Conservation (phyloP, 30 jellyfish, hydroid and myxozoan species). For the Clytia hemisphaerica region DNA sequence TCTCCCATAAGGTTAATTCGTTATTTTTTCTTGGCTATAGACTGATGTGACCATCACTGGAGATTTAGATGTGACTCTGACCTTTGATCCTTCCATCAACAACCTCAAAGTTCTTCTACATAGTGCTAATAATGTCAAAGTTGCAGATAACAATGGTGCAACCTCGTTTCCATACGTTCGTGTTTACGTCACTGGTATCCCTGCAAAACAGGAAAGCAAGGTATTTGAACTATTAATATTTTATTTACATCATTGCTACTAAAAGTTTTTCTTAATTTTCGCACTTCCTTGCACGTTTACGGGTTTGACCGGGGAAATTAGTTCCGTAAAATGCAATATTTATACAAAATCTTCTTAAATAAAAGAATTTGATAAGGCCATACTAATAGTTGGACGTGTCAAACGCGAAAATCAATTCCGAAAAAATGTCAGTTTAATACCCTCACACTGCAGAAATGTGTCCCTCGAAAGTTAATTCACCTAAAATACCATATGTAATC, state of each 20-base stretch:
- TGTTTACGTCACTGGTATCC: slow-evolving; percentile 58
- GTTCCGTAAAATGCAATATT: no score
- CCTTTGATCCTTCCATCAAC: slow-evolving; percentile 24
- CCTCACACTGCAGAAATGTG: no score
- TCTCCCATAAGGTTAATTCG: background rate
- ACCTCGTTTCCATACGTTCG: slow-evolving; percentile 62
- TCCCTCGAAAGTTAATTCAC: no score
- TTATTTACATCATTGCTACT: background rate
- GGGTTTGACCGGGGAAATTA: no score
- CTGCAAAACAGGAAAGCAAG: slow-evolving; percentile 43
- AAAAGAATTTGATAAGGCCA: no score
- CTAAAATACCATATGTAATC: no score
- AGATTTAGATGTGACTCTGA: slow-evolving; percentile 43
- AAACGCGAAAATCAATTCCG: no score
- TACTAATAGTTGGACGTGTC: no score
- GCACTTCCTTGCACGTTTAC: no score
- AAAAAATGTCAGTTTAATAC: no score
- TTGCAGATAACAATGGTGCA: slow-evolving; percentile 7
- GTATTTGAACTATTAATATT: background rate
- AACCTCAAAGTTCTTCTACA: slow-evolving; percentile 39
- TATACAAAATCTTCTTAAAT: no score
- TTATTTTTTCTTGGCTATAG: slow-evolving; percentile 15
- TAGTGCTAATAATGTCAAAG: slow-evolving; percentile 51
- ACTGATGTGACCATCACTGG: slow-evolving; percentile 63
- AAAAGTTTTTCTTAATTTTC: background rate